Evolutionary conservation across 2,888 invertebrate genomes (phyloP).

Genomic region (Baronia brevicornis): DNA sequence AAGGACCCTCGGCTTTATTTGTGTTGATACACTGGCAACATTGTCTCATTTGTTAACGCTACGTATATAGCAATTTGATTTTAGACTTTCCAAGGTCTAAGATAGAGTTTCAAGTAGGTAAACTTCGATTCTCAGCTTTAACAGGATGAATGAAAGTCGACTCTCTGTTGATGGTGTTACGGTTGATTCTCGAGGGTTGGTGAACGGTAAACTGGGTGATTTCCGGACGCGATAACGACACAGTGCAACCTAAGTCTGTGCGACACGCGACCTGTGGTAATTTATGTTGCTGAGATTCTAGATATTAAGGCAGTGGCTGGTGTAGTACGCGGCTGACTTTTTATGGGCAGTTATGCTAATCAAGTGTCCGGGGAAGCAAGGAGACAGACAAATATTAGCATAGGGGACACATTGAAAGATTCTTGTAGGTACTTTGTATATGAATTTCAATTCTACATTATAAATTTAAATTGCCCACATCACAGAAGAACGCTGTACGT

Average conservation of each 20-base stretch:
- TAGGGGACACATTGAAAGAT: constrained; percentile 18
- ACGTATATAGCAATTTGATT: constrained; percentile 30
- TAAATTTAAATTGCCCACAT: constrained; percentile 28
- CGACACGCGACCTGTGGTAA: constrained; percentile 73
- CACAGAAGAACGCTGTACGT: too few relatives aligned
- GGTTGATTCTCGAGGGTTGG: constrained; percentile 39
- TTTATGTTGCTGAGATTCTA: constrained; percentile 71
- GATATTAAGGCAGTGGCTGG: constrained; percentile 54
- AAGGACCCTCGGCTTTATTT: constrained; percentile 74
- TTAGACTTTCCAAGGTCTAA: constrained; percentile 34
- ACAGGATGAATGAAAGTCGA: constrained; percentile 38
- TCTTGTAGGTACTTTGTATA: constrained; percentile 18
- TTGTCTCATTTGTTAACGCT: constrained; percentile 62
- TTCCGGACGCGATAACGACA: constrained; percentile 71
- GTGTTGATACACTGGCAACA: constrained; percentile 70
- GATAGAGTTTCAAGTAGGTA: constrained; percentile 48
- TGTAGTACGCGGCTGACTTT: constrained; percentile 42
- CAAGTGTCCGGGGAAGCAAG: constrained; percentile 41
- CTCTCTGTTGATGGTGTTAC: constrained; percentile 40
- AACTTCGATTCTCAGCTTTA: constrained; percentile 24
- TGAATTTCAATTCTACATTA: constrained; percentile 25
- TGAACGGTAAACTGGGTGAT: constrained; percentile 40
- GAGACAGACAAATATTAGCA: constrained; percentile 29
- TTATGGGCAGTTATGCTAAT: constrained; percentile 55
- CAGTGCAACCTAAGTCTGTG: constrained; percentile 59